phyloP scores from a whole-genome alignment of 2,888 invertebrate species.

The Drosophila putrida region DNA sequence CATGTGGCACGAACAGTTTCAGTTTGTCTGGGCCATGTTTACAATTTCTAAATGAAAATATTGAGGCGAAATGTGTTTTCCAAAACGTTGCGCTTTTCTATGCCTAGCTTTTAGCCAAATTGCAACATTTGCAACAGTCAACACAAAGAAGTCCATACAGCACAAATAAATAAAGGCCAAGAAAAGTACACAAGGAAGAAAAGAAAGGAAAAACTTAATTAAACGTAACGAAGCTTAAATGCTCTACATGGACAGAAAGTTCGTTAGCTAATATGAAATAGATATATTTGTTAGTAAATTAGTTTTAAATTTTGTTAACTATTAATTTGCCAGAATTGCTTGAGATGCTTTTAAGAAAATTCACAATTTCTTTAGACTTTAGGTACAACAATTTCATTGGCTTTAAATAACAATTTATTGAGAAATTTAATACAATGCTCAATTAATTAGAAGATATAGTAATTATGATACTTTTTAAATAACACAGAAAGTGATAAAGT shows the following conservation, averaged over 20 bases:
- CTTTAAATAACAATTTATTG: no score
- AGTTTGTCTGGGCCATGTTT: constrained; percentile 62
- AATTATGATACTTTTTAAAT: no score
- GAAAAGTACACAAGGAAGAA: constrained; percentile 21
- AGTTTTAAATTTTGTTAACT: no score
- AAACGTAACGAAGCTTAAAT: constrained; percentile 21
- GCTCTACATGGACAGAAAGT: constrained; percentile 4
- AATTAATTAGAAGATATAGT: no score
- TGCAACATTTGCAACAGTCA: constrained; percentile 64
- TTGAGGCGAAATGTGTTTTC: constrained; percentile 62
- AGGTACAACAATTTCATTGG: no score
- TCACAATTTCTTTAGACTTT: no score
- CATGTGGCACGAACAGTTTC: constrained; percentile 58
- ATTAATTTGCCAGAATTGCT: no score
- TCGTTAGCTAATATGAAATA: no score
- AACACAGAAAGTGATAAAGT: no score
- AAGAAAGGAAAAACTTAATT: constrained; percentile 13
- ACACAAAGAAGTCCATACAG: constrained; percentile 39
- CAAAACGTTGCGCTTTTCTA: constrained; percentile 65
- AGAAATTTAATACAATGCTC: no score
- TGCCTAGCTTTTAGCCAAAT: constrained; percentile 75
- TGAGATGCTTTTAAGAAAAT: no score
- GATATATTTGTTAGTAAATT: no score
- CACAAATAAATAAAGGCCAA: constrained; percentile 5
- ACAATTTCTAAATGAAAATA: constrained; percentile 64